phyloP scores from a whole-genome alignment of 2,113 vertebrate genomes.

The Caretta caretta region DNA sequence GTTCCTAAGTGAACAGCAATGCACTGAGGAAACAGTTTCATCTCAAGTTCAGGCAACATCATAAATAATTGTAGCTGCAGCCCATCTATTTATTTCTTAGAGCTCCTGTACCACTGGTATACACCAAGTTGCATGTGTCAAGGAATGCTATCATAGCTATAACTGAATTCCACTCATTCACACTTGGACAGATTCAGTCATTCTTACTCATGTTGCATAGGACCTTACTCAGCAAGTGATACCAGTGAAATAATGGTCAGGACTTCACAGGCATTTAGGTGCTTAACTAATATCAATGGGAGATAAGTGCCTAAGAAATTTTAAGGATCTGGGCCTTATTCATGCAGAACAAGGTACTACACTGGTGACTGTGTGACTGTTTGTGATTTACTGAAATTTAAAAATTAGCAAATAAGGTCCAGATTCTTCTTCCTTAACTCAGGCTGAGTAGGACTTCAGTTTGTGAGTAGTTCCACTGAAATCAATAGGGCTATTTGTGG shows the following conservation, averaged over 20 bases:
- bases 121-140: not conserved
- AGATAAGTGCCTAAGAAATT: too few species aligned
- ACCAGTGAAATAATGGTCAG: not conserved
- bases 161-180: rapidly evolving
- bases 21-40: not conserved
- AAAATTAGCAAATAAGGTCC: not conserved
- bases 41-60: not conserved
- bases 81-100: not conserved
- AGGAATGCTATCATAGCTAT: not conserved
- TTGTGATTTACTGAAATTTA: not conserved
- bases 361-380: not conserved
- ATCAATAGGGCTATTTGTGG: not conserved
- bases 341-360: not conserved
- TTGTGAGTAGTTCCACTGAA: not conserved
- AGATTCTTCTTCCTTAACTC: not conserved
- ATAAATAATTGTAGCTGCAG: not conserved
- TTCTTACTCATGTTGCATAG: not conserved
- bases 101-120: not conserved
- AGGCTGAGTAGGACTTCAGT: not conserved
- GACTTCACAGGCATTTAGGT: too few species aligned
- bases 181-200: not conserved
- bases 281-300: too few species aligned
- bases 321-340: too few species aligned
- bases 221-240: not conserved
- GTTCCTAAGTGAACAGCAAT: not conserved